Percentiles rank a stretch among this genome's conserved stretches.
Evolutionary conservation across 35 echinoderm and acorn worm genomes (phyloP).

Genomic region (Chiridota heheva): DNA sequence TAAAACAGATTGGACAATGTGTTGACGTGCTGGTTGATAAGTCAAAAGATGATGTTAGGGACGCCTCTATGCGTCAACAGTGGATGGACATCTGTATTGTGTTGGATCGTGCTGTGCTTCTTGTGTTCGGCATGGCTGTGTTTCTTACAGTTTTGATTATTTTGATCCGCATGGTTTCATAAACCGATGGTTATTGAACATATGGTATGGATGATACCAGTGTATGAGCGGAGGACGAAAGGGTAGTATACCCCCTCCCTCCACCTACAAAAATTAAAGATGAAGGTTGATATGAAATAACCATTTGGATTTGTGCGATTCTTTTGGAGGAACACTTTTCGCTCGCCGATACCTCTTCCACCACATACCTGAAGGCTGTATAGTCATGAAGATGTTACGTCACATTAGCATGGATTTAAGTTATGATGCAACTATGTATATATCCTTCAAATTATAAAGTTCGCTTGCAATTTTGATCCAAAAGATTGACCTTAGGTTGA

Average conservation of each 20-base stretch:
- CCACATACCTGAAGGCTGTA: too few species aligned
- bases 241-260: background rate
- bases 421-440: too few species aligned
- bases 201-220: background rate
- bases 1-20: constrained; percentile 62
- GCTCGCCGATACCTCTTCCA: too few species aligned
- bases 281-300: background rate
- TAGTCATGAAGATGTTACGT: too few species aligned
- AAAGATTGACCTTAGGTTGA: too few species aligned
- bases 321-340: background rate
- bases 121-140: constrained; percentile 47
- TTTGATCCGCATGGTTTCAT: constrained; percentile 13
- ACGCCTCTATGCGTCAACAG: constrained; percentile 59
- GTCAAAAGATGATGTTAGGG: constrained; percentile 32
- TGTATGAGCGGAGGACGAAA: background rate
- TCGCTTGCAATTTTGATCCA: too few species aligned
- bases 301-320: background rate
- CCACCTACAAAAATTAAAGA: background rate
- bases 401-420: too few species aligned
- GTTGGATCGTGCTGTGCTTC: constrained; percentile 59
- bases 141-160: constrained; percentile 19
- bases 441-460: too few species aligned
- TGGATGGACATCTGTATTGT: constrained; percentile 83
- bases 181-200: background rate
- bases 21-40: constrained; percentile 36